Conservation (phyloP, 37 sponge, comb jelly and placozoan genomes). For the Tethya wilhelma region DNA sequence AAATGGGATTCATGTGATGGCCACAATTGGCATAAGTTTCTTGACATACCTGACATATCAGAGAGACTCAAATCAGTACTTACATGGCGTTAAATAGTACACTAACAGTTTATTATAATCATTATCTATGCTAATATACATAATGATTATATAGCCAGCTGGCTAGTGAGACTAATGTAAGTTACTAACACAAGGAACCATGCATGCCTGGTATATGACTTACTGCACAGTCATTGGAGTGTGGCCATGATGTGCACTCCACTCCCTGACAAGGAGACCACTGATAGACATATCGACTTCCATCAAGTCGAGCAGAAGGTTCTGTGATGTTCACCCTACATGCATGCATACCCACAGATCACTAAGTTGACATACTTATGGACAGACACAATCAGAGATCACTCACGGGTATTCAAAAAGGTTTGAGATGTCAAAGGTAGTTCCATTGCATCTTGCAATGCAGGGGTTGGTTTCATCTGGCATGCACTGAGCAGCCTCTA, state of each 20-base stretch:
- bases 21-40: constrained; percentile 37
- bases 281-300: not conserved
- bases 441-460: constrained; percentile 40
- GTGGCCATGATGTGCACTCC: constrained; percentile 5
- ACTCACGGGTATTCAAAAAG: constrained; percentile 49
- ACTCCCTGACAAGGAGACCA: constrained; percentile 32
- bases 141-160: no score
- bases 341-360: not conserved
- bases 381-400: not conserved
- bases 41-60: constrained; percentile 29
- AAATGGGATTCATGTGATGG: constrained; percentile 7
- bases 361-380: not conserved
- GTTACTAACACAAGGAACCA: no score
- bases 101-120: no score
- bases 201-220: not conserved
- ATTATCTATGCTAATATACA: no score
- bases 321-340: constrained; percentile 13
- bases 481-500: constrained; percentile 30
- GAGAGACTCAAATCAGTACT: not conserved
- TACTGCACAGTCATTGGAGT: constrained; percentile 25
- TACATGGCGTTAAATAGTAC: not conserved
- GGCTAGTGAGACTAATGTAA: no score
- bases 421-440: constrained; percentile 30
- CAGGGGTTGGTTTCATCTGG: constrained; percentile 19
- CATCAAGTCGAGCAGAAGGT: not conserved